Evolutionary conservation across 2,888 invertebrate species (phyloP), one percentile per base, ranked within the genome.

Genomic region (Muscina levida): DNA sequence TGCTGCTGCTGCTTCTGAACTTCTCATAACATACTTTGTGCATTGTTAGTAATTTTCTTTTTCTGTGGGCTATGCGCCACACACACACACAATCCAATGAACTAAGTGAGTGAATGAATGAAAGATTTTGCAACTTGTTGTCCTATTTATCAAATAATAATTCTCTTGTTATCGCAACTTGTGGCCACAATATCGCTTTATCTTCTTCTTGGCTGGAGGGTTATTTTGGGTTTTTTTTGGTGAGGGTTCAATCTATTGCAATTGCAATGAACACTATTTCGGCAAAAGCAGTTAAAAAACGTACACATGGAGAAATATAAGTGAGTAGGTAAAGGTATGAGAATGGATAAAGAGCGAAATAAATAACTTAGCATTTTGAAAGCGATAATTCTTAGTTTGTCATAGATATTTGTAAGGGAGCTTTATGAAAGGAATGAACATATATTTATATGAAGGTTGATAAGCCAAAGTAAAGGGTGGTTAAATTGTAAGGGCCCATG

Each of bases 41-140:
- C 53, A 48, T 48, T 48, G 19, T 19, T 19, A 48, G 48, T 17
- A 19, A 17, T 4, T n/a, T 46, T 15, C 4, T 42, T 42, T 4
- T 42, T 4, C n/a, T 42, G 42, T 42, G 46, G 5, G 15, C 1
- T 2, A n/a, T 2, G 2, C 17, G 46, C 48, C 48, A 48, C 17
- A 48, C 48, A n/a, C n/a, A n/a, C n/a, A n/a, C n/a, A 19, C 48
- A 17, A 48, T 48, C 22, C 53, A 53, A 53, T 53, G 53, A 24
- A 13, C 53, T 13, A 13, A 31, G 8, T 31, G 31, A 8, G 8
- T 31, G 31, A 31, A 31, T 31, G 31, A 31, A 31, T 13, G 13
- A 24, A 24, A 53, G 53, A 53, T 11, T 53, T 53, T 22, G 1
- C 24, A 53, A 53, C 53, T 53, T 53, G 24, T 53, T 53, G 10